A percentile compares a stretch with the other conserved stretches of the same genome.
Conservation (phyloP, 2,113 vertebrate species). For the Paracanthobrama guichenoti region DNA sequence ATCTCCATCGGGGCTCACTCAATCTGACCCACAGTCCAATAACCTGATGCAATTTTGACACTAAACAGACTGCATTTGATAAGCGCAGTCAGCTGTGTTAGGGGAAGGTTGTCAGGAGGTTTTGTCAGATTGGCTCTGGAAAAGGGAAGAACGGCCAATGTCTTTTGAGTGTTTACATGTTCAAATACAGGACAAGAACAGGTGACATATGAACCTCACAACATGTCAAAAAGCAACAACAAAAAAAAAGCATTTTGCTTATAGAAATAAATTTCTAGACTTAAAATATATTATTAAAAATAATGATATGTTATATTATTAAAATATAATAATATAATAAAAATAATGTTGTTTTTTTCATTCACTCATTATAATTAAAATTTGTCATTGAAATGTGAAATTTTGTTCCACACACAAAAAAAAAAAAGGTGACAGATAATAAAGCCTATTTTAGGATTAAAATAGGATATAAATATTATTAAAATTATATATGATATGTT, state of each 20-base stretch:
- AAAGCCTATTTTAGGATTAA: not conserved
- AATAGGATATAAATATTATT: not conserved
- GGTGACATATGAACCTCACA: not conserved
- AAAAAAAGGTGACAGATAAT: not conserved
- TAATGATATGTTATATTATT: not conserved
- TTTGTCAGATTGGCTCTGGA: slow-evolving; percentile 1
- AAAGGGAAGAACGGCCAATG: not conserved
- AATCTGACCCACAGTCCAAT: not conserved
- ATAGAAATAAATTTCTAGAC: not conserved
- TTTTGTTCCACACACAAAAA: too few species aligned
- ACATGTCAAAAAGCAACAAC: not conserved
- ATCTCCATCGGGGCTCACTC: not conserved
- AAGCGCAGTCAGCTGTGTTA: slow-evolving; percentile 15
- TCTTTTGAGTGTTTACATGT: not conserved
- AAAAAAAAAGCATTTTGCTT: too few species aligned
- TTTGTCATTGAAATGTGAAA: not conserved
- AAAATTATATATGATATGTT: not conserved
- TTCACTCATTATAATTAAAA: not conserved
- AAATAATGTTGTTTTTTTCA: too few species aligned
- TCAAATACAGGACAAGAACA: not conserved
- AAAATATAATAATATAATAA: not conserved
- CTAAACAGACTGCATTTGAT: slow-evolving; percentile 25
- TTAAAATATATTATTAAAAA: not conserved
- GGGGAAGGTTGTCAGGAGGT: not conserved
- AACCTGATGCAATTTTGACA: slow-evolving; percentile 12